Percentiles rank a stretch among this genome's conserved stretches.
phyloP scores from a whole-genome alignment of 2,113 vertebrate species.

The Nicator chloris region DNA sequence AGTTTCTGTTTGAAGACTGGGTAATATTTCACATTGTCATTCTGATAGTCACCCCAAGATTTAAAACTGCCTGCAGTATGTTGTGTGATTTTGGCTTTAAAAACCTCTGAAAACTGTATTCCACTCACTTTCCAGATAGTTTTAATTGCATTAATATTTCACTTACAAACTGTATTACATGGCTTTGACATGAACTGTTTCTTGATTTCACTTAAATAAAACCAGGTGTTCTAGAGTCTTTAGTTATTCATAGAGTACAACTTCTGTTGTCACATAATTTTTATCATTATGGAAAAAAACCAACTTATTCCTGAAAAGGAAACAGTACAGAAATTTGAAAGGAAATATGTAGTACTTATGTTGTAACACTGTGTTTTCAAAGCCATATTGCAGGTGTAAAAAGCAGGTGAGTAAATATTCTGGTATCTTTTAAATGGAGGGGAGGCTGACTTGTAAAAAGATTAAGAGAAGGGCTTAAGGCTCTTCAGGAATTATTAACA shows the following conservation, averaged over 20 bases:
- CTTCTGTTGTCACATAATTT: not conserved
- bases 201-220: not conserved
- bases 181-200: not conserved
- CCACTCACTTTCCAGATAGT: not conserved
- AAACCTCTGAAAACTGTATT: not conserved
- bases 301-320: not conserved
- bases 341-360: not conserved
- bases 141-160: not conserved
- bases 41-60: not conserved
- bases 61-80: not conserved
- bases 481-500: not conserved
- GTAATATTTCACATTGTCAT: not conserved
- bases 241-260: not conserved
- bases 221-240: not conserved
- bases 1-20: not conserved
- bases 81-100: not conserved
- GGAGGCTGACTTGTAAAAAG: not conserved
- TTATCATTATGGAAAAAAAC: not conserved
- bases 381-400: not conserved
- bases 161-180: not conserved
- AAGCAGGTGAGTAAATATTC: not conserved
- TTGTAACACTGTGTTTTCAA: not conserved
- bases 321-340: not conserved
- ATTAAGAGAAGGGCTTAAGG: not conserved
- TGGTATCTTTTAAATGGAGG: not conserved